Evolutionary conservation across 1,140 invertebrate species (phyloP).

Genomic region (Psilanteris sp.): DNA sequence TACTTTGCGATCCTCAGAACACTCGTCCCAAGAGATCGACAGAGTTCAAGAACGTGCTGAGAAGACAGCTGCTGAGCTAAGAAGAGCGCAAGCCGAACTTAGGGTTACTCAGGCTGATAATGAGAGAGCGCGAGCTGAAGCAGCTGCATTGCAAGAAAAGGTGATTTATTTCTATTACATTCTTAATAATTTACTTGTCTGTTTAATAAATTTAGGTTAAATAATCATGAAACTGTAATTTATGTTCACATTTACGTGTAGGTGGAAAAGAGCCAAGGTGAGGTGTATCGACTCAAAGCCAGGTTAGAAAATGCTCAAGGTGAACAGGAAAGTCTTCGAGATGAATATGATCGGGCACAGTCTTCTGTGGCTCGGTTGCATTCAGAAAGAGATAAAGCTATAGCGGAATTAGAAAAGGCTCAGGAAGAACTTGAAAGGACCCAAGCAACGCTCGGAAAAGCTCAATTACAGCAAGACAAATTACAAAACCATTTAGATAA

Average conservation of each 20-base stretch:
- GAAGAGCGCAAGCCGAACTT: slow-evolving; percentile 91
- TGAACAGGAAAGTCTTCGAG: slow-evolving; percentile 94
- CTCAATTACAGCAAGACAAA: slow-evolving; percentile 94
- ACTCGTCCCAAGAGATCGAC: slow-evolving; percentile 88
- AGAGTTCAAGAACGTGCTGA: slow-evolving; percentile 92
- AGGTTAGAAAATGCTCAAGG: slow-evolving; percentile 96
- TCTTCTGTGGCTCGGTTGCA: slow-evolving; percentile 88
- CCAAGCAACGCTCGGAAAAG: slow-evolving; percentile 92
- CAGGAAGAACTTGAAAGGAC: slow-evolving; percentile 93
- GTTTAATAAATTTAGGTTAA: too few relatives aligned
- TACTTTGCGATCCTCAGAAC: slow-evolving; percentile 85
- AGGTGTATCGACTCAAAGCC: slow-evolving; percentile 95
- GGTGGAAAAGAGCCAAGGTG: slow-evolving; percentile 91
- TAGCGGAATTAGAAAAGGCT: slow-evolving; percentile 92
- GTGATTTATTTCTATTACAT: slow-evolving; percentile 60
- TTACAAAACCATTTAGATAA: slow-evolving; percentile 92
- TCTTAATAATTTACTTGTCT: too few relatives aligned
- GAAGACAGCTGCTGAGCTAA: slow-evolving; percentile 89
- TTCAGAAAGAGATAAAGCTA: slow-evolving; percentile 92
- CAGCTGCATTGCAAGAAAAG: slow-evolving; percentile 93
- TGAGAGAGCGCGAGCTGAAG: slow-evolving; percentile 90
- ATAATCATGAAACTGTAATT: too few relatives aligned
- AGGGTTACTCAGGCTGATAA: slow-evolving; percentile 92
- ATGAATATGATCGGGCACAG: slow-evolving; percentile 91
- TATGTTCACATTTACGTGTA: too few relatives aligned